Base-by-base conservation (phyloP, 2,113 vertebrate species). In the Tichodroma muraria region DNA sequence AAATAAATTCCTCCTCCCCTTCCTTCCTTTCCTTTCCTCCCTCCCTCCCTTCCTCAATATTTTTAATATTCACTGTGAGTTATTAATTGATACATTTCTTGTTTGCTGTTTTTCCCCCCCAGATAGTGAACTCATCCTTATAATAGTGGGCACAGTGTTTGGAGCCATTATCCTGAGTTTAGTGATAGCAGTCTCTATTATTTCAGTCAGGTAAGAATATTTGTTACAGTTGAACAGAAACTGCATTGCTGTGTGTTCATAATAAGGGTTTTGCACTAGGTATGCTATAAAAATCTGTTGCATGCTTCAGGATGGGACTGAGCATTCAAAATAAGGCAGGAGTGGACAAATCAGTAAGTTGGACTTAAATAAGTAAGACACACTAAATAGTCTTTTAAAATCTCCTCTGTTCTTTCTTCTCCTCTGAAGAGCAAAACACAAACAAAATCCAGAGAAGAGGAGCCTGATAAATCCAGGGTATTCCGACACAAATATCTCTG, bases 81-180 rank as follows among this genome's bases (percentile, higher is more conserved):
- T 92, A 14, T 69, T 30, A 77, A n/a, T 11, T 38, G 7, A 13
- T 18, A 47, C 57, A 9, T 72, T 35, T 68, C n/a, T 76, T 86
- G 8, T 82, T 69, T 90, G 33, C 12, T 80, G 9, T 19, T 40
- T 71, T 33, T n/a, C 13, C 89, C 31, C 81, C 17, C 10, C 96
- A 98, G 98, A 79, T 13, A 94, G 10, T 10, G 50, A 97, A 95
- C 94, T 98, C 60, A 95, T 97, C 75, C 97, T 98, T 72, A 97
- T 98, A 24, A 96, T 98, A 15, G 87, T 98, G 89, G 97, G 97
- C 37, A 45, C 71, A 37, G 25, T 97, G 4, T 8, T 92, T 11
- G 98, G 96, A 18, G 28, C 89, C 30, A 2, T 95, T 47, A 54
- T 98, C 37, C 54, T 98, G 38, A 15, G 6, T 47, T 94, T 98